Base-by-base conservation (phyloP, 2,888 invertebrate species). In the Drosophila eohydei region DNA sequence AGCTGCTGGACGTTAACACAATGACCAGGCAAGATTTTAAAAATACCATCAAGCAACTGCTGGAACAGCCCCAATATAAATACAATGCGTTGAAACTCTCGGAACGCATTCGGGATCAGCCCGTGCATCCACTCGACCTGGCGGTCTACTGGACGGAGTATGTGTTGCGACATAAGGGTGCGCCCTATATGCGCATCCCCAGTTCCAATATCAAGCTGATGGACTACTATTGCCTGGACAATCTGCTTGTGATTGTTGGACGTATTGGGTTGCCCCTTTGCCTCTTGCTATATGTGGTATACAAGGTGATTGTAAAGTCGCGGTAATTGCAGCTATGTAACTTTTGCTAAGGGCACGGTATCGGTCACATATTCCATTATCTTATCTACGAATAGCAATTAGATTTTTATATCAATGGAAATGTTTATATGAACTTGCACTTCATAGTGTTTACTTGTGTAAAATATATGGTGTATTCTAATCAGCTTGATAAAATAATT, bases 91-190 rank as follows among this genome's bases (percentile, higher is more conserved):
- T 64, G 12, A 66, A 69, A 0, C 55, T 91, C 6, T 91, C 92
- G 0, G 66, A 75, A 12, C 68, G 88, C 3, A 89, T 86, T 63
- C 86, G 82, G 1, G 92, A 92, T 75, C 92, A 91, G 32, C 92
- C 90, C 0, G 54, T 85, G 67, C 76, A 83, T 43, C 92, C 93
- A 0, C 44, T 92, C 48, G 88, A 92, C 11, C 57, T 69, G 7
- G 92, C 91, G 0, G 71, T 90, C 4, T 92, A 88, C 68, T 92
- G 92, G 93, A 88, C 91, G 5, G 92, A 92, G 69, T 91, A 92
- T 59, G 80, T 92, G 1, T 55, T 79, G 0, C 78, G 92, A 0
- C 88, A 93, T 36, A 90, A 90, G 12, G 93, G 93, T 12, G 93
- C 93, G 0, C 71, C 80, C 0, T 90, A 91, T 63, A 75, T 93